Evolutionary conservation across 2,888 invertebrate genomes (phyloP).

Genomic region (Aquatica leii): DNA sequence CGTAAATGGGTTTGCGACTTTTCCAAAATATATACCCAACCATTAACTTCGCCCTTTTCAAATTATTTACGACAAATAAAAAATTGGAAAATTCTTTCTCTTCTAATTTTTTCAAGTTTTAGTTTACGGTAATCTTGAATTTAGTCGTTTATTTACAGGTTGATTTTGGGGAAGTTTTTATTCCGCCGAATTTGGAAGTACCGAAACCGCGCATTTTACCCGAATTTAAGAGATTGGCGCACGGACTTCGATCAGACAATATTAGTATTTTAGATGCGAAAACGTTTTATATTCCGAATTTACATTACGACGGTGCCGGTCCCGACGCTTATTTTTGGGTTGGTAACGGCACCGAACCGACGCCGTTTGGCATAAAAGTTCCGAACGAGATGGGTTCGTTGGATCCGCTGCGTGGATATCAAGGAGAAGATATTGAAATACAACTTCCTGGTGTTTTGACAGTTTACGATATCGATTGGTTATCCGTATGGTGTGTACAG

Average conservation of each 20-base stretch:
- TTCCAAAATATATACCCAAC: background rate
- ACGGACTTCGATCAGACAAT: conserved; percentile 89
- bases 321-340: conserved; percentile 96
- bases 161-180: conserved; percentile 87
- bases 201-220: conserved; percentile 84
- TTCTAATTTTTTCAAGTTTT: too few species aligned
- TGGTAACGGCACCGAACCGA: conserved; percentile 86
- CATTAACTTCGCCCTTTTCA: background rate
- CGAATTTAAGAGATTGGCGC: conserved; percentile 86
- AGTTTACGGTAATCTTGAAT: too few species aligned
- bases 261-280: conserved; percentile 91
- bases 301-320: conserved; percentile 91
- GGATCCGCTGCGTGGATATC: conserved; percentile 83
- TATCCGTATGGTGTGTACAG: conserved; percentile 91
- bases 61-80: conserved; percentile 10
- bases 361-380: conserved; percentile 83
- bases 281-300: conserved; percentile 90
- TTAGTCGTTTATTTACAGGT: conserved; percentile 73
- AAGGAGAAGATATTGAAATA: conserved; percentile 91
- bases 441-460: conserved; percentile 85
- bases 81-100: conserved; percentile 15
- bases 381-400: conserved; percentile 89
- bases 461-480: conserved; percentile 91
- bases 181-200: conserved; percentile 78
- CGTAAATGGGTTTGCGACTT: conserved; percentile 11